phyloP scores from a whole-genome alignment of 2,113 vertebrate genomes.

The Tenrec ecaudatus region DNA sequence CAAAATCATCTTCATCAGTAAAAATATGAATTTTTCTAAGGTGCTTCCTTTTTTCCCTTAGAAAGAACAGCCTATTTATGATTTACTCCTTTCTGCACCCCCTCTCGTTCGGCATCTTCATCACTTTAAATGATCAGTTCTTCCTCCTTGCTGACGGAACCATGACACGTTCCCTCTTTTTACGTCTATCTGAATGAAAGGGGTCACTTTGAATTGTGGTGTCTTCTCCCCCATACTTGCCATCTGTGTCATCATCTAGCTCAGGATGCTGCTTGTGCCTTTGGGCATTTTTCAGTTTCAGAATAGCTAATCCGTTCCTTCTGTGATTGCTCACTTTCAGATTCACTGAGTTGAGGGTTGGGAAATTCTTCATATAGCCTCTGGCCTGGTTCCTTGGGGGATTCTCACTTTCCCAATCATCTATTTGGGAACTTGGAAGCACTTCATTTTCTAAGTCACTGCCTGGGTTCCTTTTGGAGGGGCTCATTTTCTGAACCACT shows the following conservation, averaged over 20 bases:
- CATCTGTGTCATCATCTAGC: slow-evolving; percentile 88
- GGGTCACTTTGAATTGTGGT: slow-evolving; percentile 79
- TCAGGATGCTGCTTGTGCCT: slow-evolving; percentile 79
- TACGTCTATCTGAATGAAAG: slow-evolving; percentile 36
- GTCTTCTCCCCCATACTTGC: slow-evolving; percentile 82
- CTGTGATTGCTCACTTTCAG: slow-evolving; percentile 59
- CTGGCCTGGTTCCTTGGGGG: slow-evolving; percentile 65
- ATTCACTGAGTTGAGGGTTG: slow-evolving; percentile 65
- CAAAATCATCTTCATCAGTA: slow-evolving; percentile 94
- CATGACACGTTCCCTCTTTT: slow-evolving; percentile 76
- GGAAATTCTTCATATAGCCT: slow-evolving; percentile 74
- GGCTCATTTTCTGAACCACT: slow-evolving; percentile 84
- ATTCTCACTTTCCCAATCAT: slow-evolving; percentile 79
- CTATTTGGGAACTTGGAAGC: slow-evolving; percentile 77
- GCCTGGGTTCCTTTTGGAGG: slow-evolving; percentile 6
- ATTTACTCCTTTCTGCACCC: slow-evolving; percentile 91
- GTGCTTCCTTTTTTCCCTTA: slow-evolving; percentile 95
- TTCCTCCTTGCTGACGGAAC: slow-evolving; percentile 86
- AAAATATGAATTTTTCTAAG: slow-evolving; percentile 92
- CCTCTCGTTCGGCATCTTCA: slow-evolving; percentile 88
- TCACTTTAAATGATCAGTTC: slow-evolving; percentile 83
- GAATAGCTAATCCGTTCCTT: too few relatives aligned
- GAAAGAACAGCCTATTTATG: slow-evolving; percentile 95
- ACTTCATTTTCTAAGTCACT: slow-evolving; percentile 83
- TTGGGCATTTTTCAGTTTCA: too few relatives aligned